These are phyloP conservation scores for Dicerorhinus sumatrensis DNA, from an alignment of 2,113 vertebrate species.

Conservation along the genomic window DNA sequence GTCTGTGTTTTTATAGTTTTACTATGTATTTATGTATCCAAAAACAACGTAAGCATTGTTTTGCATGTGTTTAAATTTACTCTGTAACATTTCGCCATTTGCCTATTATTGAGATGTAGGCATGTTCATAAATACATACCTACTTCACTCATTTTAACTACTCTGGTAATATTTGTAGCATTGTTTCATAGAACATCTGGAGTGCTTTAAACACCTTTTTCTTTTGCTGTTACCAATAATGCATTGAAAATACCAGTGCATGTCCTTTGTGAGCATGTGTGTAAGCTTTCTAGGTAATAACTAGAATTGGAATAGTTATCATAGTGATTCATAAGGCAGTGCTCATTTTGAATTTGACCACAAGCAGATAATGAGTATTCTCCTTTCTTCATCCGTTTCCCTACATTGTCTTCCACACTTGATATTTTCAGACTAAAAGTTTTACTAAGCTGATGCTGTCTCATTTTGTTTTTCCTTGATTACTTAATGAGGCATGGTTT, in stretches of 20 bases:
- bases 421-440: neutral
- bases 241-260: neutral
- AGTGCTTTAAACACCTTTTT: constrained; percentile 3
- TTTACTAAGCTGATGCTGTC: neutral
- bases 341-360: constrained; percentile 26
- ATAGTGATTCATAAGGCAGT: neutral
- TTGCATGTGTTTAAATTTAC: neutral
- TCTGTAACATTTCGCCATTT: neutral
- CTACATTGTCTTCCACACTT: neutral
- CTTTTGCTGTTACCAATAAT: neutral
- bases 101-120: neutral
- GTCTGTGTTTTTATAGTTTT: neutral
- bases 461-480: neutral
- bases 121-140: neutral
- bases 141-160: neutral
- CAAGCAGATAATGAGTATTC: neutral
- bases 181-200: neutral
- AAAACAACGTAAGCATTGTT: neutral
- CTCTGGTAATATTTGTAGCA: neutral
- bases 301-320: neutral
- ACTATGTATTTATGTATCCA: neutral
- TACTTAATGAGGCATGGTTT: neutral
- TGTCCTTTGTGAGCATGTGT: neutral
- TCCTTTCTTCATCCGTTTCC: neutral
- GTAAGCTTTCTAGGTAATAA: neutral